Evolutionary conservation across 2,113 vertebrate genomes (phyloP), one percentile per base, ranked within the genome.

Genomic region (Esox niger): DNA sequence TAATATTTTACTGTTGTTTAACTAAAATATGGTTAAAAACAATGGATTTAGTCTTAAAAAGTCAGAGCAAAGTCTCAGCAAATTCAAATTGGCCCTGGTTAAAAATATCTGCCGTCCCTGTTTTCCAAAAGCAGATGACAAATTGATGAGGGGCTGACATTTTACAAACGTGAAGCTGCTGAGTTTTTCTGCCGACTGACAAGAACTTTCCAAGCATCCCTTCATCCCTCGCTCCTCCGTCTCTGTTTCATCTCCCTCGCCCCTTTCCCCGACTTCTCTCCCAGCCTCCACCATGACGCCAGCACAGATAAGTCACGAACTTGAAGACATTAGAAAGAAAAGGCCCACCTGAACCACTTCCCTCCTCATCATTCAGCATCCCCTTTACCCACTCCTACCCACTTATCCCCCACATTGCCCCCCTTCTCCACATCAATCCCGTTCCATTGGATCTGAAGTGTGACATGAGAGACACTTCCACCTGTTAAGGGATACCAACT

Each of bases 181-280:
- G 49, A 77, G 68, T 64, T 75, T 47, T 47, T 57, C 80, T 70
- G 60, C 20, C 29, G 38, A 21, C 70, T 54, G 52, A 71, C 52
- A 57, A 67, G n/a, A 73, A 79, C 26, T n/a, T 66, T 66, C 38
- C 38, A 52, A 52, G 6, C 10, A 43, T 68, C 69, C 74, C 76
- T 78, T 84, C 69, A 71, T 80, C 4, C 8, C 65, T n/a, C 60
- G 68, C 71, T 38, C 70, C 71, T 77, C 86, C 81, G 86, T 86
- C 78, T 71, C 74, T n/a, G n/a, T n/a, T n/a, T n/a, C n/a, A n/a
- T n/a, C n/a, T n/a, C n/a, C n/a, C 64, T 15, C 71, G 59, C 62
- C 63, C 23, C 52, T 66, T 47, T 68, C 35, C 31, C 3, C 70
- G 68, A 80, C 23, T 38, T 66, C 55, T 68, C 35, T 31, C 3